A percentile compares a stretch with the other conserved stretches of the same genome.
These are phyloP conservation scores for Tiphia femorata DNA, from an alignment of 2,888 invertebrate species.

Conservation along the genomic window DNA sequence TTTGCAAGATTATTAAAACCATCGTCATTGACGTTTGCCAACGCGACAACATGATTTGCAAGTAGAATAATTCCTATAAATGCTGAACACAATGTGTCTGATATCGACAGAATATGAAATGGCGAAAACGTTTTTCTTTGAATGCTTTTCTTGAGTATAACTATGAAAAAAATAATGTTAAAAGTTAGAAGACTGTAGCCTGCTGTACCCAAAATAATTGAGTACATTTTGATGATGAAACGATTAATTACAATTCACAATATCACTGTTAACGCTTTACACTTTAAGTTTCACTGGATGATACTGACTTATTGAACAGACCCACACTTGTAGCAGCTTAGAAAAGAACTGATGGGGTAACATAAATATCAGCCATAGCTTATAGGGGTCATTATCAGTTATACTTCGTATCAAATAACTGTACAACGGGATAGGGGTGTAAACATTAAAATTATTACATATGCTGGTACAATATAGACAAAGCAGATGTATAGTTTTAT, in stretches of 20 bases:
- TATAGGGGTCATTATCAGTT: too few relatives aligned
- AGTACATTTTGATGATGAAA: constrained; percentile 49
- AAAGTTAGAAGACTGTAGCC: constrained; percentile 50
- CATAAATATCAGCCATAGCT: too few relatives aligned
- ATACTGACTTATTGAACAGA: too few relatives aligned
- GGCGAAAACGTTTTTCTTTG: constrained; percentile 39
- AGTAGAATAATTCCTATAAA: constrained; percentile 33
- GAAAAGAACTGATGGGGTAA: too few relatives aligned
- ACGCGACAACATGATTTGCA: constrained; percentile 11
- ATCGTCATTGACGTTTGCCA: constrained; percentile 6
- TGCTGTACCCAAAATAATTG: constrained; percentile 35
- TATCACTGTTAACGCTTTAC: too few relatives aligned
- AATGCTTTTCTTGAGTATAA: constrained; percentile 43
- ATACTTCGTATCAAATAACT: too few relatives aligned
- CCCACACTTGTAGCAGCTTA: too few relatives aligned
- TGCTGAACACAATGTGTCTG: constrained; percentile 52
- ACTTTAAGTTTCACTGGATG: constrained; percentile 1
- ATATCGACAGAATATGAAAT: constrained; percentile 48
- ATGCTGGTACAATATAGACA: too few relatives aligned
- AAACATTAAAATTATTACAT: too few relatives aligned
- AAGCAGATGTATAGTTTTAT: too few relatives aligned
- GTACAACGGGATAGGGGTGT: too few relatives aligned
- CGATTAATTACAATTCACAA: too few relatives aligned
- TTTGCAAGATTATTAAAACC: constrained; percentile 3
- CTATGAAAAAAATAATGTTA: constrained; percentile 47